Evolutionary conservation across 2,113 vertebrate species (phyloP).

Genomic region (Nematolebias whitei): DNA sequence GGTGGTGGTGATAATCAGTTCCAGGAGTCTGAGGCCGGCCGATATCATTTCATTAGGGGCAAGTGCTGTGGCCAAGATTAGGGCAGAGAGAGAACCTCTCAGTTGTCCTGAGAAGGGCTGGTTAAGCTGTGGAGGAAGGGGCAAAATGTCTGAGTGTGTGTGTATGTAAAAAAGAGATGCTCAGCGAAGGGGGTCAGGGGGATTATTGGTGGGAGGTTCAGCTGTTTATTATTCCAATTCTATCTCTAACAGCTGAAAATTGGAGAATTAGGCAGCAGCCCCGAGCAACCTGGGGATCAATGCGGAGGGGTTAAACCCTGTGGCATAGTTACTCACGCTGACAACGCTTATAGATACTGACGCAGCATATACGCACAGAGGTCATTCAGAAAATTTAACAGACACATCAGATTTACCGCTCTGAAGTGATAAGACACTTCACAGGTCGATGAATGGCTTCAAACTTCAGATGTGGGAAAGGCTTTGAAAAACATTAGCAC

Average conservation of each 20-base stretch:
- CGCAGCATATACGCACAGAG: constrained; percentile 56
- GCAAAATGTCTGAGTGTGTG: constrained; percentile 48
- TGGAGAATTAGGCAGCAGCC: constrained; percentile 77
- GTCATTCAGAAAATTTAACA: constrained; percentile 75
- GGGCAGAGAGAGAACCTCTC: constrained; percentile 69
- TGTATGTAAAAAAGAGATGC: constrained; percentile 29
- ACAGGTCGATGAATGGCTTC: constrained; percentile 52
- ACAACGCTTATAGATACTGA: constrained; percentile 62
- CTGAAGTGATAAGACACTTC: constrained; percentile 74
- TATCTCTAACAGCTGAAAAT: constrained; percentile 85
- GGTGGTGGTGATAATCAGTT: constrained; percentile 72
- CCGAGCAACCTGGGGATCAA: constrained; percentile 68
- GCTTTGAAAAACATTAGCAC: constrained; percentile 32
- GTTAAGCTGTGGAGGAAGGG: constrained; percentile 55
- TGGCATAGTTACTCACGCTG: constrained; percentile 64
- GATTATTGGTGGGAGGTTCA: constrained; percentile 81
- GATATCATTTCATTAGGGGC: constrained; percentile 75
- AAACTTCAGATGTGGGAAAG: constrained; percentile 33
- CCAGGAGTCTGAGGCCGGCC: constrained; percentile 61
- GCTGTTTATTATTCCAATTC: constrained; percentile 86
- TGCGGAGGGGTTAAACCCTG: constrained; percentile 75
- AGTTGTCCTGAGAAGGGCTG: constrained; percentile 64
- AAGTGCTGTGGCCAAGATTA: constrained; percentile 70
- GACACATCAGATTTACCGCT: constrained; percentile 77
- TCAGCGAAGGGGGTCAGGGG: constrained; percentile 35